These are phyloP conservation scores for Cynaeus angustus DNA, from an alignment of 2,888 invertebrate genomes.

Conservation along the genomic window DNA sequence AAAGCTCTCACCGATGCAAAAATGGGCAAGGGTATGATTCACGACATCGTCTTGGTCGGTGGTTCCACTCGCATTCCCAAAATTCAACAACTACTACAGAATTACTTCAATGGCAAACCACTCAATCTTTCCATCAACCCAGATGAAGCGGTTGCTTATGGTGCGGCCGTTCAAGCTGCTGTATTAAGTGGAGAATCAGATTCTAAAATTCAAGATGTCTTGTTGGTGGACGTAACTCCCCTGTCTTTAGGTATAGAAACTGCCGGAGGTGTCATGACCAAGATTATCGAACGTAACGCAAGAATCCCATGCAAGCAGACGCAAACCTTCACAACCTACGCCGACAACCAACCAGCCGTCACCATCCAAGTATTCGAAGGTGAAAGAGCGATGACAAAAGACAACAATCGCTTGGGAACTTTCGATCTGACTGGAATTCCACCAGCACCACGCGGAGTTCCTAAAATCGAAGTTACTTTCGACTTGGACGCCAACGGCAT, in stretches of 20 bases:
- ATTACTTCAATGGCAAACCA: constrained; percentile 80
- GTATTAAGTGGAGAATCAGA: constrained; percentile 73
- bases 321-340: constrained; percentile 79
- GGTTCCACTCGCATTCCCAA: constrained; percentile 88
- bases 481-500: constrained; percentile 86
- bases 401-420: constrained; percentile 78
- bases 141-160: constrained; percentile 69
- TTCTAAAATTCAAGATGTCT: constrained; percentile 82
- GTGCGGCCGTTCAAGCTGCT: constrained; percentile 68
- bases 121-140: constrained; percentile 68
- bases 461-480: constrained; percentile 82
- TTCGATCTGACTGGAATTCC: constrained; percentile 82
- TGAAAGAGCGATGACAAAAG: neutral
- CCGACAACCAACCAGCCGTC: constrained; percentile 80
- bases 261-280: constrained; percentile 85
- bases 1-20: constrained; percentile 81
- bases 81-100: constrained; percentile 82
- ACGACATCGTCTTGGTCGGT: constrained; percentile 88
- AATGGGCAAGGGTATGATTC: constrained; percentile 83
- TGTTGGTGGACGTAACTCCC: constrained; percentile 81
- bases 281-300: constrained; percentile 76
- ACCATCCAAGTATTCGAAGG: neutral
- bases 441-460: constrained; percentile 81
- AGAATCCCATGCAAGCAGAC: constrained; percentile 75
- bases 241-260: constrained; percentile 86